Evolutionary conservation across 2,113 vertebrate species (phyloP).

Genomic region (Neomonachus schauinslandi): DNA sequence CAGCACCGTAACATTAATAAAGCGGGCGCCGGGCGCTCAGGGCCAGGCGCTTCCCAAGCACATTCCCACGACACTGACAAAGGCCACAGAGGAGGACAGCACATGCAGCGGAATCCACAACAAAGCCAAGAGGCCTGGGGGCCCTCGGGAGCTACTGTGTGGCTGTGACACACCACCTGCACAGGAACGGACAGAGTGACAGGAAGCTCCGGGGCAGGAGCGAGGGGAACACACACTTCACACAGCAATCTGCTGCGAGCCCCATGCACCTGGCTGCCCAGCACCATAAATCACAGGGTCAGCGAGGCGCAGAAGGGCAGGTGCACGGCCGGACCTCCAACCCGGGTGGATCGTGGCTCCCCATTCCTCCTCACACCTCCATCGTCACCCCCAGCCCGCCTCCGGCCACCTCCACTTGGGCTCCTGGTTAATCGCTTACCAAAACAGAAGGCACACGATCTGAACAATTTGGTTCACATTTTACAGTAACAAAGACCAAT

Average conservation of each 20-base stretch:
- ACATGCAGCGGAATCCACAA: neutral
- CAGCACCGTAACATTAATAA: rapidly evolving
- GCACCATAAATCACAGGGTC: slow-evolving; percentile 23
- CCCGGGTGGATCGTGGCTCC: rapidly evolving
- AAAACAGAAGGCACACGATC: neutral
- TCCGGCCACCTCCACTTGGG: neutral
- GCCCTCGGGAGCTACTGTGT: neutral
- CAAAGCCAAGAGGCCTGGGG: neutral
- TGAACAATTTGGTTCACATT: neutral
- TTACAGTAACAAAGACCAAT: neutral
- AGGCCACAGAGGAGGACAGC: neutral
- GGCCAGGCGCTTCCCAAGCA: neutral
- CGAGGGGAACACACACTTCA: slow-evolving; percentile 22
- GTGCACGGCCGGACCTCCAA: neutral
- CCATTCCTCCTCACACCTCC: rapidly evolving
- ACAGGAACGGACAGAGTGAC: neutral
- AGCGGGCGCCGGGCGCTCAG: rapidly evolving
- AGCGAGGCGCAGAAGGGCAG: neutral
- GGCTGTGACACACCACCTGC: neutral
- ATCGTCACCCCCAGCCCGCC: neutral
- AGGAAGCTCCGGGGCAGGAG: neutral
- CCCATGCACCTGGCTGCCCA: neutral
- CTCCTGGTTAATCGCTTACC: neutral
- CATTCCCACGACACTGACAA: neutral
- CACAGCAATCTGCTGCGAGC: rapidly evolving